Percentiles rank a stretch among this genome's conserved stretches.
Evolutionary conservation across 2,113 vertebrate genomes (phyloP).

Genomic region (Microtus ochrogaster): DNA sequence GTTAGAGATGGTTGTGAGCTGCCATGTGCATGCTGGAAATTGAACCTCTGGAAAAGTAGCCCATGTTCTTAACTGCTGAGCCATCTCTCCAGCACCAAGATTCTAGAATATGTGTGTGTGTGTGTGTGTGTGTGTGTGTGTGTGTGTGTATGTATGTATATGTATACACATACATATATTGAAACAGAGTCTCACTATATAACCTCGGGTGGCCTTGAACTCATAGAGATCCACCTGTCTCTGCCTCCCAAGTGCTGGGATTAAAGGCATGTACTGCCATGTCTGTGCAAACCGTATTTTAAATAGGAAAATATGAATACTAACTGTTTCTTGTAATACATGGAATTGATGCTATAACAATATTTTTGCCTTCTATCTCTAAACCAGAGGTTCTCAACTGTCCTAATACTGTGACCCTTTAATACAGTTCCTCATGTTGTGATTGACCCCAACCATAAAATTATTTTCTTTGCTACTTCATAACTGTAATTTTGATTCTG

Average conservation of each 20-base stretch:
- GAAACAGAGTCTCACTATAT: background rate
- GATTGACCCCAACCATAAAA: background rate
- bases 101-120: background rate
- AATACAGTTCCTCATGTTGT: background rate
- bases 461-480: background rate
- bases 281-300: conserved; percentile 36
- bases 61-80: background rate
- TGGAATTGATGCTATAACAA: background rate
- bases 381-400: background rate
- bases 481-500: background rate
- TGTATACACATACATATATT: no score
- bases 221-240: background rate
- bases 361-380: conserved; percentile 39
- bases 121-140: no score
- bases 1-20: background rate
- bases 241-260: background rate
- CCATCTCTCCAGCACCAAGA: background rate
- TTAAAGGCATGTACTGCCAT: background rate
- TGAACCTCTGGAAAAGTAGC: background rate
- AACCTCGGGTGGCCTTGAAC: background rate
- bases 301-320: conserved; percentile 39
- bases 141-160: background rate
- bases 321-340: conserved; percentile 31
- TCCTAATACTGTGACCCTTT: background rate
- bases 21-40: background rate